phyloP scores from a whole-genome alignment of 2,888 invertebrate species.

The Sarcophaga carnaria region DNA sequence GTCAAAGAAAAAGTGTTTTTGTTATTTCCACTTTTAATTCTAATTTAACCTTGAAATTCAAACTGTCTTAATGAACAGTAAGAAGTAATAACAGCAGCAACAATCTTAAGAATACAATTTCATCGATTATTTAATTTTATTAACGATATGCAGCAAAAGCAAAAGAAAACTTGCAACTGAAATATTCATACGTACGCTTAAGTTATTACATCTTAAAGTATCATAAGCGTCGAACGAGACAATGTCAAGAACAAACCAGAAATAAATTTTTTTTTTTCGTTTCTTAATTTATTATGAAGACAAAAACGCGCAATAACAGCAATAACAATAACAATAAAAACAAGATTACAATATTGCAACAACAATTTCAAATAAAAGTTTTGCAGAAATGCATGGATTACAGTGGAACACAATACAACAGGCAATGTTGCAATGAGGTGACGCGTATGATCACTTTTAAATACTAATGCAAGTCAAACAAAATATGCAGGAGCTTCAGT shows the following conservation, averaged over 20 bases:
- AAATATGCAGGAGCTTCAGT: too few relatives aligned
- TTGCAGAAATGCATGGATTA: not conserved
- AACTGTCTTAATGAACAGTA: constrained; percentile 33
- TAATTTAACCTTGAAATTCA: constrained; percentile 58
- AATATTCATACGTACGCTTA: constrained; percentile 4
- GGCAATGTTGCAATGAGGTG: too few relatives aligned
- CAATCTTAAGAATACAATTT: not conserved
- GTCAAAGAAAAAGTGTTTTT: too few relatives aligned
- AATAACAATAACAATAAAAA: constrained; percentile 8
- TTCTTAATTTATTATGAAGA: constrained; percentile 20
- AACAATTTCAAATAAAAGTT: not conserved
- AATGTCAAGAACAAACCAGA: constrained; percentile 68
- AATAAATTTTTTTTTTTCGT: constrained; percentile 16
- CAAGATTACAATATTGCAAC: not conserved
- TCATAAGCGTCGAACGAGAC: constrained; percentile 54
- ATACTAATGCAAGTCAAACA: too few relatives aligned
- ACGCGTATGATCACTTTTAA: too few relatives aligned
- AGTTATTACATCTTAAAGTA: constrained; percentile 41
- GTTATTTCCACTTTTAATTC: constrained; percentile 44
- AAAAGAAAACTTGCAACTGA: constrained; percentile 6
- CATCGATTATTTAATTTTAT: constrained; percentile 1
- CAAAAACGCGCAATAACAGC: constrained; percentile 19
- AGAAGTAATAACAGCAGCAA: constrained; percentile 7
- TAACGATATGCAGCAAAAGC: not conserved
- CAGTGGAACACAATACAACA: not conserved